A percentile compares a stretch with the other conserved stretches of the same genome.
Evolutionary conservation across 2,888 invertebrate species (phyloP).

Genomic region (Mimachlamys varia): DNA sequence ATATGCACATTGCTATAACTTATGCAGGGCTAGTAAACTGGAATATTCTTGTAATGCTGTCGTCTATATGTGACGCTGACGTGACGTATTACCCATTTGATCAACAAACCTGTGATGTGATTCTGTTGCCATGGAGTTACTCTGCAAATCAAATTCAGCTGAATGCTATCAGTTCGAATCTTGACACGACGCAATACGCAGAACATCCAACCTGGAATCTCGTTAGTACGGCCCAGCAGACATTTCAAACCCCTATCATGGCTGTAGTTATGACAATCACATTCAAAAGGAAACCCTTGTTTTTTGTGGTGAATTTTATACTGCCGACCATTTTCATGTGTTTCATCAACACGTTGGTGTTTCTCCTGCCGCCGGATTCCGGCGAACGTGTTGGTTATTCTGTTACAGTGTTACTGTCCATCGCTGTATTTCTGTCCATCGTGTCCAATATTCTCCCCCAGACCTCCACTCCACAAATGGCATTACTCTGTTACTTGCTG

Average conservation of each 20-base stretch:
- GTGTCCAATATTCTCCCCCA: background rate
- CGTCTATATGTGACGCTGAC: background rate
- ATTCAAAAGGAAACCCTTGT: background rate
- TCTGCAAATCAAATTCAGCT: background rate
- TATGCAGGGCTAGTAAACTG: background rate
- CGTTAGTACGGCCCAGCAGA: background rate
- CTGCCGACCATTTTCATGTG: background rate
- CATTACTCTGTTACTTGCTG: background rate
- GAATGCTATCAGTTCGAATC: background rate
- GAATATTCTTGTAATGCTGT: background rate
- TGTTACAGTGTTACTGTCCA: background rate
- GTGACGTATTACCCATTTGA: conserved; percentile 9
- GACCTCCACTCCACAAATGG: background rate
- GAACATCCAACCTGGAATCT: background rate
- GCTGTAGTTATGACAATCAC: background rate
- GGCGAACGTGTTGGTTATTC: background rate
- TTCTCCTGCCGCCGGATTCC: background rate
- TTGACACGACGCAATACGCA: background rate
- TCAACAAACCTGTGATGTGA: background rate
- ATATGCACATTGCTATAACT: background rate
- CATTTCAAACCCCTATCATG: background rate
- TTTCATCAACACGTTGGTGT: background rate
- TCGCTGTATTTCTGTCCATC: background rate
- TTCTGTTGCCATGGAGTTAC: background rate
- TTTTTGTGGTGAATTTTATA: background rate